phyloP scores from a whole-genome alignment of 1,140 invertebrate species.

The Hypothenemus hampei region DNA sequence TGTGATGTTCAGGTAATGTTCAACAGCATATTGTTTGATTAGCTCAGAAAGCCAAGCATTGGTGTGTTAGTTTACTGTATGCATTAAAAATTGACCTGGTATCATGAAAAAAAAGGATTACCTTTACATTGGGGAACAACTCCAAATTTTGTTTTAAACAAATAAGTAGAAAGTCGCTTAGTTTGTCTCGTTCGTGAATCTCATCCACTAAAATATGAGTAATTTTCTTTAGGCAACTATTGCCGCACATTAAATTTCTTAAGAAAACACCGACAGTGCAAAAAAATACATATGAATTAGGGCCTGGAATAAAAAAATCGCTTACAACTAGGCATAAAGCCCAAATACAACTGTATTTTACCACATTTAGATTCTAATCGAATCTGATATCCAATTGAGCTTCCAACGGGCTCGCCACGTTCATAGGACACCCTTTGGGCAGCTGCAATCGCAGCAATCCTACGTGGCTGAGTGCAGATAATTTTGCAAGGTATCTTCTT shows the following conservation, averaged over 20 bases:
- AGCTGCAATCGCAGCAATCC: conserved; percentile 85
- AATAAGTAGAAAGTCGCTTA: conserved; percentile 89
- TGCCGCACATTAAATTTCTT: conserved; percentile 75
- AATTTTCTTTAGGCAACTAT: conserved; percentile 51
- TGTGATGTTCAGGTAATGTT: too few species aligned
- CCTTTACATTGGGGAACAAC: conserved; percentile 65
- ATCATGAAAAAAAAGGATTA: background rate
- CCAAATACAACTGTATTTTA: background rate
- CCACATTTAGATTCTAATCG: conserved; percentile 77
- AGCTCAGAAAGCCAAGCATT: too few species aligned
- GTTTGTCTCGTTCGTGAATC: conserved; percentile 89
- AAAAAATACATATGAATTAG: conserved; percentile 79
- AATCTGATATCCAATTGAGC: conserved; percentile 92
- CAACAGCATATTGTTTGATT: too few species aligned
- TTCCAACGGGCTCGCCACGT: conserved; percentile 78
- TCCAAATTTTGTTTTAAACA: conserved; percentile 72
- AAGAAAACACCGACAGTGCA: conserved; percentile 89
- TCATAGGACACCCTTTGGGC: conserved; percentile 79
- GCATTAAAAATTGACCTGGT: background rate
- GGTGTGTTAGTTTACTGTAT: too few species aligned
- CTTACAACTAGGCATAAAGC: too few species aligned
- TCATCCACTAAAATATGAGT: conserved; percentile 92
- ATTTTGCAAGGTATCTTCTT: conserved; percentile 71
- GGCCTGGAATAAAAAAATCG: conserved; percentile 30
- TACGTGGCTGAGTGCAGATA: conserved; percentile 87